phyloP scores from a whole-genome alignment of 2,888 invertebrate genomes.

The Ditylenchus weischeri region DNA sequence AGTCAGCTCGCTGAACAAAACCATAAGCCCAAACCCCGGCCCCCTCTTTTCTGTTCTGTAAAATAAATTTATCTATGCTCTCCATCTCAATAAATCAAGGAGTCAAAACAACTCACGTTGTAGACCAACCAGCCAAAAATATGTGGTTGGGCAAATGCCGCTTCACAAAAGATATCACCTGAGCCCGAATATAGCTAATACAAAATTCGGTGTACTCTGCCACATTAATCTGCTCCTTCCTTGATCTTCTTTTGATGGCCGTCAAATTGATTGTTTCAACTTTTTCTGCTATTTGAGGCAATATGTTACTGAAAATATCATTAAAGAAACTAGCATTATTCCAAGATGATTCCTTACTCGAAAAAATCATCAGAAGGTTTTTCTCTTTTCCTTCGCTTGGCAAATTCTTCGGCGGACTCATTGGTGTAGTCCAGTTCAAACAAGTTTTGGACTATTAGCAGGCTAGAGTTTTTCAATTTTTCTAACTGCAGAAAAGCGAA shows the following conservation, averaged over 20 bases:
- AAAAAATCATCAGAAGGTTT: background rate
- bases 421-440: background rate
- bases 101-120: constrained; percentile 33
- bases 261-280: constrained; percentile 30
- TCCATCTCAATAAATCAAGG: background rate
- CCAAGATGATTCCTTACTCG: background rate
- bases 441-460: constrained; percentile 37
- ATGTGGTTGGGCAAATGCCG: constrained; percentile 34
- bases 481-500: constrained; percentile 26
- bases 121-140: constrained; percentile 46
- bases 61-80: no score
- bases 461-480: constrained; percentile 37
- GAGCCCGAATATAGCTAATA: constrained; percentile 20
- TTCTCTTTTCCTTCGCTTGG: background rate
- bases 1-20: no score
- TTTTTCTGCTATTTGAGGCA: constrained; percentile 20
- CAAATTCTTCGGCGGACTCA: background rate
- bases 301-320: constrained; percentile 22
- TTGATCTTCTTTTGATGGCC: constrained; percentile 14
- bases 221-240: constrained; percentile 1
- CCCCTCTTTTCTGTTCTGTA: no score
- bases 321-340: background rate
- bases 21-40: no score
- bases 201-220: constrained; percentile 27
- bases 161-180: constrained; percentile 22